These are phyloP conservation scores for Rhipidura dahli DNA, from an alignment of 2,113 vertebrate genomes.

Conservation along the genomic window DNA sequence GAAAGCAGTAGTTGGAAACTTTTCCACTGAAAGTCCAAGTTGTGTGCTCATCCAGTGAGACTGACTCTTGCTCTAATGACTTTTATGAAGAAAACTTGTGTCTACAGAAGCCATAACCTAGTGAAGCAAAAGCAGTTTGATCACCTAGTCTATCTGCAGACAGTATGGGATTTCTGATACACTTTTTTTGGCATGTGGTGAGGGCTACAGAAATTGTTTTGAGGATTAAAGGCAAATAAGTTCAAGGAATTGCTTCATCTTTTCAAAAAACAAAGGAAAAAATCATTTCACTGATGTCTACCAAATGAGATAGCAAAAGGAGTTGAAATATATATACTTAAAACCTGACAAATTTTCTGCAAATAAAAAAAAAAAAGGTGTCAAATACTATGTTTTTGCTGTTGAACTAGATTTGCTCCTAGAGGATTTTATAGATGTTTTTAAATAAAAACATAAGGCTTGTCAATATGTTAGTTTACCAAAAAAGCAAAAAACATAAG, in stretches of 20 bases:
- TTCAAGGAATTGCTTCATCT: not conserved
- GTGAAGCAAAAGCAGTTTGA: not conserved
- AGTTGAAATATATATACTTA: not conserved
- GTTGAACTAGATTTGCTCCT: not conserved
- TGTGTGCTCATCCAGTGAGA: not conserved
- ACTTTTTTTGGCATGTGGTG: not conserved
- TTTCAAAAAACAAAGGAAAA: not conserved
- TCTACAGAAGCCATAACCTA: not conserved
- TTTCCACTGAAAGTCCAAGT: not conserved
- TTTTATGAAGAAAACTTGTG: not conserved
- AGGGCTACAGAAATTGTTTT: not conserved
- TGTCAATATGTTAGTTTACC: not conserved
- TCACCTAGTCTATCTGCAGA: not conserved
- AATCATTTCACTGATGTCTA: not conserved
- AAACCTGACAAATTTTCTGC: not conserved
- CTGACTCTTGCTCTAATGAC: not conserved
- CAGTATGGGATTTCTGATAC: not conserved
- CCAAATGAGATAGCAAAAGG: not conserved
- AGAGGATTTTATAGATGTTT: not conserved
- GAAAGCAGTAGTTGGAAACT: not conserved
- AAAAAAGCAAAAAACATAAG: not conserved
- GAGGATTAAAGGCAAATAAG: not conserved
- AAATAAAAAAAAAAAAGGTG: not conserved
- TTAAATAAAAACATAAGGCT: not conserved
- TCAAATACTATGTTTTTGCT: not conserved